Evolutionary conservation across 2,888 invertebrate species (phyloP), one percentile per base, ranked within the genome.

Genomic region (Callyntrura guangdongensis): DNA sequence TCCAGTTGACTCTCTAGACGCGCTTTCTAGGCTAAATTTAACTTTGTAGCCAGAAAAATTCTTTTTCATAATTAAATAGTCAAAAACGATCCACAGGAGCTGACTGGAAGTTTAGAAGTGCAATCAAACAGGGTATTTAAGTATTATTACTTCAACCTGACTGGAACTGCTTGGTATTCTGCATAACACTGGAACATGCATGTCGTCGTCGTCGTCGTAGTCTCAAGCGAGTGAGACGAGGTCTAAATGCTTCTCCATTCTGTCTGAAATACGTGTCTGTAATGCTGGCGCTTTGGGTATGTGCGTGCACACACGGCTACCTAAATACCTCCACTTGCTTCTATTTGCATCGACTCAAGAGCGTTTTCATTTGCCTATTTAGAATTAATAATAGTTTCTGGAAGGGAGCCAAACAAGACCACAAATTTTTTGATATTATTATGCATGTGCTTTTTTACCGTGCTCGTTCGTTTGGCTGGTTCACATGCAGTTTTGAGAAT

Each of bases 401-500:
- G 87, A 87, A 64, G 20, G 47, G 67, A 81, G 87, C 87, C 87
- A 87, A 87, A 87, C 87, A 79, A 87, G 87, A 81, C 61, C 87
- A 87, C 79, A 87, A 87, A 64, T 79, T 87, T 74, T 45, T 49
- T 61, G 56, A 86, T 36, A 72, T 72, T 77, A 77, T 77, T 20
- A 64, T 64, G 17, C 49, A 85, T 59, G 74, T 49, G 49, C 11
- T 3, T 74, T 17, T 14, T 69, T 36, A 0, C 25, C 14, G 9
- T 77, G 22, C 77, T 53, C 25, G 56, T 27, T 27, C 36, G 72
- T 47, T 74, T 17, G n/a, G 27, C 22, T 53, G 20, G 20, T 47
- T 25, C n/a, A 17, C 47, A 74, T 49, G 47, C 74, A 74, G 49
- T 74, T 74, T 74, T 74, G 20, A 49, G 47, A 49, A 47, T 74